phyloP scores from a whole-genome alignment of 2,888 invertebrate species.

The Hipparchia sbordonii region DNA sequence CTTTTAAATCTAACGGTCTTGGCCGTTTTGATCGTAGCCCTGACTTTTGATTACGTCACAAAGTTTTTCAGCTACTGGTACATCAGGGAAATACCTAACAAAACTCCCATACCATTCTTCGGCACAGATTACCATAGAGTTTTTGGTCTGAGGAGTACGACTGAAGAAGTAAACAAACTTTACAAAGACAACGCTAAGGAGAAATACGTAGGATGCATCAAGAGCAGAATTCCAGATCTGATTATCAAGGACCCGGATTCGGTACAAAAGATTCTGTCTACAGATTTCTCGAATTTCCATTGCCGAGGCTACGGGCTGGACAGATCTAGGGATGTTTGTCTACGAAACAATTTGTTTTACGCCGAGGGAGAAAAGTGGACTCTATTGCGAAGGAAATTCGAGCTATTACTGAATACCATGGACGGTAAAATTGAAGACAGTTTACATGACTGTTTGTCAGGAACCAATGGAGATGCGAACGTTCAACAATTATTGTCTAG shows the following conservation, averaged over 20 bases:
- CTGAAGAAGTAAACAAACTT: conserved; percentile 65
- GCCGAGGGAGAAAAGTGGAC: conserved; percentile 78
- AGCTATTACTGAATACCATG: conserved; percentile 64
- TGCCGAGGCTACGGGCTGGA: conserved; percentile 76
- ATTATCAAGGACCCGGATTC: conserved; percentile 73
- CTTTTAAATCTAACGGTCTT: conserved; percentile 65
- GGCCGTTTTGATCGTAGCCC: conserved; percentile 59
- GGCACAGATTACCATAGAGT: conserved; percentile 73
- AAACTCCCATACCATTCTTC: conserved; percentile 64
- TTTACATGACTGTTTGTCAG: conserved; percentile 76
- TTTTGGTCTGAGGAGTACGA: conserved; percentile 61
- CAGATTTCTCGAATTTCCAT: conserved; percentile 77
- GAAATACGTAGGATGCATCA: conserved; percentile 69
- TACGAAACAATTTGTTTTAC: conserved; percentile 80
- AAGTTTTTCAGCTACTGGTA: conserved; percentile 80
- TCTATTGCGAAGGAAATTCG: conserved; percentile 64
- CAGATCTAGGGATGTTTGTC: conserved; percentile 80
- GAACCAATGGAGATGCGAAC: conserved; percentile 77
- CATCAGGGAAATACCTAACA: conserved; percentile 70
- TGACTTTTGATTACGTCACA: conserved; percentile 72
- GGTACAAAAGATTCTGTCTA: conserved; percentile 72
- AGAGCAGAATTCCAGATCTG: conserved; percentile 74
- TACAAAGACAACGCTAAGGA: conserved; percentile 61
- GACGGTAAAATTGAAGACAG: conserved; percentile 59
- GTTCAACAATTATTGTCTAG: conserved; percentile 75